Base-by-base conservation (phyloP, 2,888 invertebrate species). In the Cotesia congregata region DNA sequence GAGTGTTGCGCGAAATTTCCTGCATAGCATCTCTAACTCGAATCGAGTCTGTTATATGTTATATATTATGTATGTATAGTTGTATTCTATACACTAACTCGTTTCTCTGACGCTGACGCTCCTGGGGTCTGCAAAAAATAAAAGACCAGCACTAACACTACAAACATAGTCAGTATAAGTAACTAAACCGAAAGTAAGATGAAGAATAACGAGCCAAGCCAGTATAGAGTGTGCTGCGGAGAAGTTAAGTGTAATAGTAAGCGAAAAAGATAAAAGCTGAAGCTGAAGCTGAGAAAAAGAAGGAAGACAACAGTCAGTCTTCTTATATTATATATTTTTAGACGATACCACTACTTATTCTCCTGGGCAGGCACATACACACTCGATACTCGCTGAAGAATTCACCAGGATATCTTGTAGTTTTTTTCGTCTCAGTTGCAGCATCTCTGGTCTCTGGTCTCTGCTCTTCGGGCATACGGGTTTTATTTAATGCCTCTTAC, bases 381-480 rank as follows among this genome's bases (percentile, higher is more conserved):
- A 40, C 61, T 60, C 75, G 75, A 68, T 73, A 76, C 73, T 75
- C 75, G 74, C 75, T 71, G 67, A 38, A 67, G 74, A 79, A 79
- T 80, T 78, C 79, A 67, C 73, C 80, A 78, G 76, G 77, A 80
- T 78, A 80, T 77, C 76, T 50, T 72, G 62, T 62, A 61, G 17
- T 62, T 62, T 71, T 71, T 71, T 30, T 17, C 1, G n/a, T 17
- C 39, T 61, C 38, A 60, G 59, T 70, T 38, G 15, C 20, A 20
- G 20, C 65, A 30, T 30, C 30, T 30, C 12, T 30, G 12, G 30
- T 20, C 30, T 65, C 12, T 38, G 20, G 12, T 6, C n/a, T 67
- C n/a, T 15, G 67, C 15, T 5, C 6, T 15, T 40, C 40, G 59
- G 50, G 12, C 50, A 50, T 50, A 9, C 7, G 50, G 50, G 50